These are phyloP conservation scores for Euclidia mi DNA, from an alignment of 2,888 invertebrate species.

Conservation along the genomic window DNA sequence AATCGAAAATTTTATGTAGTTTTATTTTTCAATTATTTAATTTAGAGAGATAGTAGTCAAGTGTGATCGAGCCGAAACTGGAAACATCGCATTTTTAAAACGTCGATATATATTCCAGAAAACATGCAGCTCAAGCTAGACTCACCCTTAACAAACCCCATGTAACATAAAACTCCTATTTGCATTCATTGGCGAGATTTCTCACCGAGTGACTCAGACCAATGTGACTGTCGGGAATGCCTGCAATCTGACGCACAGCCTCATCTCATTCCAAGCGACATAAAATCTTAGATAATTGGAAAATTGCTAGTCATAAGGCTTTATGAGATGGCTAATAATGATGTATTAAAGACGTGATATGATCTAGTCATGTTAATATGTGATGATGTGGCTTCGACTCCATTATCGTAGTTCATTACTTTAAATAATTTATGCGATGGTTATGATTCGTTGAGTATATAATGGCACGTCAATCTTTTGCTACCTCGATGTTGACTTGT, in stretches of 20 bases:
- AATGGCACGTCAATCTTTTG: too few species aligned
- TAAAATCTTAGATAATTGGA: slow-evolving; percentile 36
- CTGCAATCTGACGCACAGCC: slow-evolving; percentile 26
- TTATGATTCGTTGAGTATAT: too few species aligned
- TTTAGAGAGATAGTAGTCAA: too few species aligned
- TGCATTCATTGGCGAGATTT: slow-evolving; percentile 41
- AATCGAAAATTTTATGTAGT: too few species aligned
- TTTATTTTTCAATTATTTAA: too few species aligned
- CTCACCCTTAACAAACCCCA: slow-evolving; percentile 23
- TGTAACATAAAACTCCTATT: slow-evolving; percentile 43
- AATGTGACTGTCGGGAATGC: slow-evolving; percentile 45
- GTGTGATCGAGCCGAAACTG: too few species aligned
- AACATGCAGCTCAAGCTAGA: not conserved
- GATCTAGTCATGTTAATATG: slow-evolving; percentile 9
- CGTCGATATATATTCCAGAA: not conserved
- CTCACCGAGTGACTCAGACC: slow-evolving; percentile 47
- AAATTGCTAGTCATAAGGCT: slow-evolving; percentile 44
- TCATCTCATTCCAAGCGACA: slow-evolving; percentile 30
- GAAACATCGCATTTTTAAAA: too few species aligned
- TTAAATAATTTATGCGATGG: too few species aligned
- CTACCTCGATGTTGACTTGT: too few species aligned
- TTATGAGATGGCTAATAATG: slow-evolving; percentile 29
- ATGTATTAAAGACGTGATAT: slow-evolving; percentile 6
- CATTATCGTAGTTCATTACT: not conserved
- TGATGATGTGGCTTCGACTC: not conserved